Evolutionary conservation across 2,113 vertebrate genomes (phyloP).

Genomic region (cat (Felis catus)): DNA sequence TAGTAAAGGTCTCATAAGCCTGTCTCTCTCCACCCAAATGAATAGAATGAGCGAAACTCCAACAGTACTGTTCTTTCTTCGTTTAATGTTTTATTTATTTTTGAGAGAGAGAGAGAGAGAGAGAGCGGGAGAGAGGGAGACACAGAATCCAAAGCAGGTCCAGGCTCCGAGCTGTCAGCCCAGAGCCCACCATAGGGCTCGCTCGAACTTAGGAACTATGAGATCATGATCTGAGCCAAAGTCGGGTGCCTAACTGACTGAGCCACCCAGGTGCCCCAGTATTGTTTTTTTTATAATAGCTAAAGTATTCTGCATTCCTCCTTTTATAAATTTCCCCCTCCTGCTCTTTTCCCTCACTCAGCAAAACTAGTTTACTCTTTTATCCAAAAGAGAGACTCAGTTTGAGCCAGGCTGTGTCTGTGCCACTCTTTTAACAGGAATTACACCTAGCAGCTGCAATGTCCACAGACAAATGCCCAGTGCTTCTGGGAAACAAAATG

Average conservation of each 20-base stretch:
- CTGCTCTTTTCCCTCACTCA: neutral
- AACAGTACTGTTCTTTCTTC: neutral
- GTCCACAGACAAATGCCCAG: neutral
- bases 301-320: neutral
- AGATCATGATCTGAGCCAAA: no score
- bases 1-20: neutral
- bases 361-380: neutral
- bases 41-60: neutral
- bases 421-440: neutral
- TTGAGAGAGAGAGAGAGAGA: no score
- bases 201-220: no score
- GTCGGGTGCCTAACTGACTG: no score
- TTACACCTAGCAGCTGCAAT: rapidly evolving
- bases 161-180: no score
- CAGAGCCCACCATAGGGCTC: no score
- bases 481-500: neutral
- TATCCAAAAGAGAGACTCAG: neutral
- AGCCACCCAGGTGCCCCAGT: no score
- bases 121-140: no score
- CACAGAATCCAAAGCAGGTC: no score
- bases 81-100: no score
- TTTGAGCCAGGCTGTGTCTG: neutral
- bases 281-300: neutral
- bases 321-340: neutral
- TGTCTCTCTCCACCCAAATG: neutral